These are phyloP conservation scores for Neria commutata DNA, from an alignment of 2,888 invertebrate species.

Conservation along the genomic window DNA sequence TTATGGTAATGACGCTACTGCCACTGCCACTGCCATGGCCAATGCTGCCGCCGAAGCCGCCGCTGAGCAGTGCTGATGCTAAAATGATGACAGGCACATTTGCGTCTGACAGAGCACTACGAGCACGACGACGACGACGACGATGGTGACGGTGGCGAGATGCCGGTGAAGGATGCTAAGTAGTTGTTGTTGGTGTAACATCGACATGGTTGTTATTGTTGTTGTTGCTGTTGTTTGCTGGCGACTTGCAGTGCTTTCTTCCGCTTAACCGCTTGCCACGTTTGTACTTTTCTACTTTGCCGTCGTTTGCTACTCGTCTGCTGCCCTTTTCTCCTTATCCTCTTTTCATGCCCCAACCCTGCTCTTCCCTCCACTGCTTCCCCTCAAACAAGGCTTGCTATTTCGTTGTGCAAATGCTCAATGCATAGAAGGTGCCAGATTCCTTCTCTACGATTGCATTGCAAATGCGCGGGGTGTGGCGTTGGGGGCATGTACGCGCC, in stretches of 20 bases:
- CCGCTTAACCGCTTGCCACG: background rate
- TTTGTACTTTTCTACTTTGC: background rate
- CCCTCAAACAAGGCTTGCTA: no score
- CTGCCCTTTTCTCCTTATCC: constrained; percentile 51
- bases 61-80: constrained; percentile 40
- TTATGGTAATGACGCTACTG: constrained; percentile 49
- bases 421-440: constrained; percentile 21
- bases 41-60: constrained; percentile 13
- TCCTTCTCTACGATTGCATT: background rate
- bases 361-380: constrained; percentile 42
- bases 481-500: background rate
- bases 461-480: background rate
- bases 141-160: no score
- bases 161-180: no score
- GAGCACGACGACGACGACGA: no score
- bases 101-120: no score
- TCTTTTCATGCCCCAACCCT: constrained; percentile 29
- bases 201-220: no score
- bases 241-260: constrained; percentile 15
- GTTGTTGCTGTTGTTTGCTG: constrained; percentile 35
- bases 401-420: constrained; percentile 51
- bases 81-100: constrained; percentile 53
- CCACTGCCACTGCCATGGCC: constrained; percentile 25
- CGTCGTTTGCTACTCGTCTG: constrained; percentile 45
- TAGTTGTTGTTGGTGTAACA: no score